Percentiles rank a stretch among this genome's conserved stretches.
phyloP scores from a whole-genome alignment of 1,140 invertebrate species.

The Macrobrachium rosenbergii region DNA sequence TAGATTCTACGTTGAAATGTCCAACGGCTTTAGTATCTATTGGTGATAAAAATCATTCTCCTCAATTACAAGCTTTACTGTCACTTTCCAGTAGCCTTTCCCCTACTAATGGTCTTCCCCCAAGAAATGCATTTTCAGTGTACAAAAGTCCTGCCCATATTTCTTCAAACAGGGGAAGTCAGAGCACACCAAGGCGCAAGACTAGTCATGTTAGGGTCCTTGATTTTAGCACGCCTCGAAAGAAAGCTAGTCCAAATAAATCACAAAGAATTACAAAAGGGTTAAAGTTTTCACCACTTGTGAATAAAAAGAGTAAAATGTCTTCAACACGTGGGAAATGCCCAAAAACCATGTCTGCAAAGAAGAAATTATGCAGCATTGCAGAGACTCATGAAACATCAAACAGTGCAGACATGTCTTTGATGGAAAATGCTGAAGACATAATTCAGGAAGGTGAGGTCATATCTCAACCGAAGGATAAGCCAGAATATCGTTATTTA shows the following conservation, averaged over 20 bases:
- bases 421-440: neutral
- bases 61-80: conserved; percentile 46
- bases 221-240: conserved; percentile 52
- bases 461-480: neutral
- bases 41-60: conserved; percentile 1
- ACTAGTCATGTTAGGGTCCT: conserved; percentile 50
- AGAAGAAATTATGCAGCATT: neutral
- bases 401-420: too few relatives aligned
- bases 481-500: neutral
- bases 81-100: conserved; percentile 41
- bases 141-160: conserved; percentile 39
- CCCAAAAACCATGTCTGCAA: neutral
- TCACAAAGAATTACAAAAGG: conserved; percentile 14
- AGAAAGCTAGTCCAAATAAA: neutral
- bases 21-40: conserved; percentile 14
- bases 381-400: neutral
- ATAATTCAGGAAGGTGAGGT: neutral
- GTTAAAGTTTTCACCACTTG: conserved; percentile 47
- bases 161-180: conserved; percentile 39
- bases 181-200: conserved; percentile 50
- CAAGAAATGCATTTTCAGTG: neutral
- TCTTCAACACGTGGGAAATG: too few relatives aligned
- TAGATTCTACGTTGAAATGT: neutral
- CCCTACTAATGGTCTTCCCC: conserved; percentile 19
- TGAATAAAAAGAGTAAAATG: neutral